phyloP scores from a whole-genome alignment of 1,140 invertebrate species.

The Cydia fagiglandana region DNA sequence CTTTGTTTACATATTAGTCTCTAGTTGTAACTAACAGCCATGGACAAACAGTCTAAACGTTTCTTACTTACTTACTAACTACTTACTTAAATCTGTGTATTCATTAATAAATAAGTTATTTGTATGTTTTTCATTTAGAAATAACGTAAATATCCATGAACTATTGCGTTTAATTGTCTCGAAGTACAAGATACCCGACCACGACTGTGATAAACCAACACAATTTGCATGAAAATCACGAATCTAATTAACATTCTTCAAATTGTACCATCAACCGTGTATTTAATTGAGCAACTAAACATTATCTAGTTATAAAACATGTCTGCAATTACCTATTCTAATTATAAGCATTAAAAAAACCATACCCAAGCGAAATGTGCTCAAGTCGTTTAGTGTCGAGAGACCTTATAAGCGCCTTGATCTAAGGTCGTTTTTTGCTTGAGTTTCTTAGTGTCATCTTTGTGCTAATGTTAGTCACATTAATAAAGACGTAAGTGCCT shows the following conservation, averaged over 20 bases:
- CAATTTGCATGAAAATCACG: conserved; percentile 8
- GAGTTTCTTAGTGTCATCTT: neutral
- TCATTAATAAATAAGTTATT: no score
- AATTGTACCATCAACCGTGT: neutral
- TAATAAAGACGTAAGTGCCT: neutral
- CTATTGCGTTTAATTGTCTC: neutral
- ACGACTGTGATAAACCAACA: neutral
- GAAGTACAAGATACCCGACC: neutral
- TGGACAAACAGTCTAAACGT: no score
- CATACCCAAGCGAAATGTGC: neutral
- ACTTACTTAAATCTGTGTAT: no score
- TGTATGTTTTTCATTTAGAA: no score
- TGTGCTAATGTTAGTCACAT: neutral
- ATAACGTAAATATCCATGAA: no score
- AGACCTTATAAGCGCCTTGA: neutral
- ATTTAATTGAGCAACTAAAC: conserved; percentile 17
- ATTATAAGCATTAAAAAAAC: neutral
- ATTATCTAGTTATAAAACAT: neutral
- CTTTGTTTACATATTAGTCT: no score
- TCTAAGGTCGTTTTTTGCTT: neutral
- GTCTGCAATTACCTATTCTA: neutral
- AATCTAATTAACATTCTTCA: conserved; percentile 11
- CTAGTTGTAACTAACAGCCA: no score
- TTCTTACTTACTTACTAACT: no score
- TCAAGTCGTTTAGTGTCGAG: neutral